Base-by-base conservation (phyloP, 2,797 vertebrate genomes). In the Amblyopsis hoosieri region DNA sequence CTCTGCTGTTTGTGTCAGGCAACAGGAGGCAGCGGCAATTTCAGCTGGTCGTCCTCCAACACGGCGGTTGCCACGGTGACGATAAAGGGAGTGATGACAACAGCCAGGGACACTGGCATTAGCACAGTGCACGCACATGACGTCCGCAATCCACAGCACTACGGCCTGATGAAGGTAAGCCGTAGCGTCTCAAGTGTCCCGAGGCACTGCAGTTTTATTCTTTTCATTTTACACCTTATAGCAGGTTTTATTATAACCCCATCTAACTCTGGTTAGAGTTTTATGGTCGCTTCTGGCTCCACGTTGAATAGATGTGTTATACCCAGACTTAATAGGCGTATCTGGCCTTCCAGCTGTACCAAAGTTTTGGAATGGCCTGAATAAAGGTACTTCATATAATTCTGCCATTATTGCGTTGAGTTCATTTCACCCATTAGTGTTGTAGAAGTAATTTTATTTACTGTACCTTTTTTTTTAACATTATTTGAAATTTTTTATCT, bases 1-100 rank as follows among this genome's bases (percentile, higher is more conserved):
- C 31, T 71, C 23, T 65, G 51, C 14, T 76, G 37, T 66, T 58
- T 54, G 53, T 60, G 14, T 62, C 79, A 99, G 98, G 97, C 95
- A 3, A 86, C 83, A 0, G 97, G 97, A 45, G 98, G 97, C 52
- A 99, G 97, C 71, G 97, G 97, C 23, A 99, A 99, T 85, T 99
- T 99, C 79, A 93, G 87, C 77, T 94, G 98, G 98, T 94, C 95
- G 1, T 96, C 89, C 0, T 97, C 97, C n/a, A 95, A 91, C 77
- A 81, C 87, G 1, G 89, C 87, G 31, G 95, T 99, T 3, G 95
- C 96, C 78, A 96, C 94, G 0, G 94, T 99, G 75, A 99, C 96
- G 0, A 94, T 95, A 54, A 98, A 94, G 76, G 98, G 97, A 1
- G 83, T 95, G 54, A 95, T 98, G 95, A 94, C 93, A 42, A 98